Conservation (phyloP, 2,113 vertebrate genomes). For the Merops nubicus region DNA sequence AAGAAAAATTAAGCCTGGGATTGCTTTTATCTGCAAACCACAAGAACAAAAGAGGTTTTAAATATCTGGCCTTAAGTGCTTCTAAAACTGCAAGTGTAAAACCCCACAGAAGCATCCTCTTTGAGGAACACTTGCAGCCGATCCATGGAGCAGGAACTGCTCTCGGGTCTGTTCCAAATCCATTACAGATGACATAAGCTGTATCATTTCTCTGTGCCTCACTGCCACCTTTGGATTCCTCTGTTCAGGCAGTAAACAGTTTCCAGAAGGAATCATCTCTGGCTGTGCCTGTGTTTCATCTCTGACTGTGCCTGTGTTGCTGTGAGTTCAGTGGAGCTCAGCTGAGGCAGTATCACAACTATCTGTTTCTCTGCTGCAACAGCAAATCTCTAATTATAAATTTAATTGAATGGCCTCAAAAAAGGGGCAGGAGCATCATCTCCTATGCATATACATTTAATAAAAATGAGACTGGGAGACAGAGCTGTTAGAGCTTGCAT, state of each 20-base stretch:
- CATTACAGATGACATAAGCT: neutral
- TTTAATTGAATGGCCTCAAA: conserved; percentile 43
- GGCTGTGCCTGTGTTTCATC: neutral
- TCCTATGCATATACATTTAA: neutral
- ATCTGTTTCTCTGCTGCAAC: conserved; percentile 32
- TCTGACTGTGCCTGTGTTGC: neutral
- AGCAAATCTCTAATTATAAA: conserved; percentile 50
- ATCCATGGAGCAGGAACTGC: neutral
- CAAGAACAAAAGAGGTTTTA: neutral
- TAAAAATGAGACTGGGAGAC: neutral
- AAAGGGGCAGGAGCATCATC: neutral
- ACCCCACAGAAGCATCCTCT: neutral
- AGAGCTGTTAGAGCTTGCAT: neutral
- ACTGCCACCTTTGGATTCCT: neutral
- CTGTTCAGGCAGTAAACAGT: neutral
- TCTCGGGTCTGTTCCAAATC: neutral
- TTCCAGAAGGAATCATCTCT: neutral
- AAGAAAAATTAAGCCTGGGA: neutral
- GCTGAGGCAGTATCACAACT: neutral
- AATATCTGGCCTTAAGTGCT: neutral
- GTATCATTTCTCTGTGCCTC: neutral
- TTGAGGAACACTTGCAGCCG: neutral
- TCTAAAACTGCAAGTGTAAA: neutral
- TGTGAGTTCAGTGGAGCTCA: neutral
- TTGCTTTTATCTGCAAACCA: neutral